A percentile compares a stretch with the other conserved stretches of the same genome.
Evolutionary conservation across 2,113 vertebrate genomes (phyloP).

Genomic region (Anhinga rufa): DNA sequence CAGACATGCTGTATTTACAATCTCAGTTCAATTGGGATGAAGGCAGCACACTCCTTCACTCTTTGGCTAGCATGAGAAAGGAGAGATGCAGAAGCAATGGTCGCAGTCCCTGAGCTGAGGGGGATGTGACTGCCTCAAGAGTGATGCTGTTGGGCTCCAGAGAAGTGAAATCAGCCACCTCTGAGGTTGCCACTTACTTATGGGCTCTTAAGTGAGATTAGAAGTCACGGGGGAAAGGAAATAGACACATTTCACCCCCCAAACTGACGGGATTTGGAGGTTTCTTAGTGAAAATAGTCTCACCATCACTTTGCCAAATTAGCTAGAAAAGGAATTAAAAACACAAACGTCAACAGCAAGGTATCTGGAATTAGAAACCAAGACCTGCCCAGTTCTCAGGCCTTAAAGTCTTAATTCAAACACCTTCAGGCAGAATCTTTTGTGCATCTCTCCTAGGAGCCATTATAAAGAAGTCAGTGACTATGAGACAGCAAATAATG

Average conservation of each 20-base stretch:
- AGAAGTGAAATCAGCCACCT: neutral
- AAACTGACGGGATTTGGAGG: neutral
- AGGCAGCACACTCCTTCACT: neutral
- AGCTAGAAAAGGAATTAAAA: neutral
- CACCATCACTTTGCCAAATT: neutral
- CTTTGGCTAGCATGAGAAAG: neutral
- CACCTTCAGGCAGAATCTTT: neutral
- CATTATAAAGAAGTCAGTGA: neutral
- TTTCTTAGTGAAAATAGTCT: neutral
- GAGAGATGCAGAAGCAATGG: neutral
- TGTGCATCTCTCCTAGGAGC: neutral
- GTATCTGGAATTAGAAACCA: neutral
- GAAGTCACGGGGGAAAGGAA: neutral
- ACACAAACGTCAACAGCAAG: rapidly evolving
- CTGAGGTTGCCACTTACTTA: neutral
- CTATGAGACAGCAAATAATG: neutral
- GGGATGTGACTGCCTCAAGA: neutral
- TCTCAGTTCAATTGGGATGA: neutral
- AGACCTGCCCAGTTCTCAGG: neutral
- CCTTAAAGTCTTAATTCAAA: neutral
- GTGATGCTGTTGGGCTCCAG: neutral
- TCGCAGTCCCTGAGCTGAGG: neutral
- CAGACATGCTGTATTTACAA: neutral
- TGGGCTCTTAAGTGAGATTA: neutral
- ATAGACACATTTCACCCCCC: neutral